Evolutionary conservation across 2,113 vertebrate species (phyloP).

Genomic region (Callocephalon fimbriatum): DNA sequence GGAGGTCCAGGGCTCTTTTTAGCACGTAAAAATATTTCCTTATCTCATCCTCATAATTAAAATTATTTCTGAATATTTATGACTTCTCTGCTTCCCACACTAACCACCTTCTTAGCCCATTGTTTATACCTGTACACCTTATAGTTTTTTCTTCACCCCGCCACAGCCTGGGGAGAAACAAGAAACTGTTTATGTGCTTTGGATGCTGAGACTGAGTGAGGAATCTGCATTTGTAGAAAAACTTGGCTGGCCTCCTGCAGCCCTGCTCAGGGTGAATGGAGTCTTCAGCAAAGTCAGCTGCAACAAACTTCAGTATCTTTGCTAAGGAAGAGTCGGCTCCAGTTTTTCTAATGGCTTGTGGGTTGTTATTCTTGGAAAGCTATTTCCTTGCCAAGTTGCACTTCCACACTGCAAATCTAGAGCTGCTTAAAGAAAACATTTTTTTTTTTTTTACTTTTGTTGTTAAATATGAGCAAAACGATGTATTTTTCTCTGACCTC

Average conservation of each 20-base stretch:
- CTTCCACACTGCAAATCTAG: not conserved
- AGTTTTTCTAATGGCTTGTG: not conserved
- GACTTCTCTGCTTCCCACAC: not conserved
- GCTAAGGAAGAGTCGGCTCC: not conserved
- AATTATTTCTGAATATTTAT: not conserved
- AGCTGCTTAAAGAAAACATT: not conserved
- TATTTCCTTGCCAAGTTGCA: not conserved
- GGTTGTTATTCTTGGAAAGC: not conserved
- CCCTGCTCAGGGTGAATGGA: not conserved
- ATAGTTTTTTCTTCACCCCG: not conserved
- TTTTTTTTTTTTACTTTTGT: not conserved
- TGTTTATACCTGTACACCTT: not conserved
- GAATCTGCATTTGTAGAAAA: not conserved
- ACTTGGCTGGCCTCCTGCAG: not conserved
- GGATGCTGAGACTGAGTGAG: not conserved
- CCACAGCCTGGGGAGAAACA: not conserved
- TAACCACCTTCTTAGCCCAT: not conserved
- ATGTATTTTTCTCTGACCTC: not conserved
- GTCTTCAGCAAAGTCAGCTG: not conserved
- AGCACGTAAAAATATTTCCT: not conserved
- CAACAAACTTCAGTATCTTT: not conserved
- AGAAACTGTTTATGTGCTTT: not conserved
- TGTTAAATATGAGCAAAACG: conserved; percentile 6
- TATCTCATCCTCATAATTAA: not conserved
- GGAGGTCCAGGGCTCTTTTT: not conserved